phyloP scores from a whole-genome alignment of 2,797 vertebrate species.

The Oceanodroma leucorhoa region DNA sequence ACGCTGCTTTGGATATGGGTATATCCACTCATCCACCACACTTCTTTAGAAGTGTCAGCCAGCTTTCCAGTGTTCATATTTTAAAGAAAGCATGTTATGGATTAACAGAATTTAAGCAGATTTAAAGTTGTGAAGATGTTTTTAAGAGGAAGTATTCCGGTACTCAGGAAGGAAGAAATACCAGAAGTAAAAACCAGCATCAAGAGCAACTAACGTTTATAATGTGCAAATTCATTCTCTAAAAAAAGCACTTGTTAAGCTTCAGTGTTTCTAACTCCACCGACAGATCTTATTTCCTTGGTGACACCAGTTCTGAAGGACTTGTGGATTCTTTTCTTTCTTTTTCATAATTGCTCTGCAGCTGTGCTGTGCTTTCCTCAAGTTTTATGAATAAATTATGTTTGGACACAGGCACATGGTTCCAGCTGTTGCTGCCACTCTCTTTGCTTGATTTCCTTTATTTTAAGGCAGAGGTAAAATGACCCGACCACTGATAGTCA shows the following conservation, averaged over 20 bases:
- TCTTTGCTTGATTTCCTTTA: slow-evolving; percentile 11
- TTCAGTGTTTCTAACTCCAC: slow-evolving; percentile 4
- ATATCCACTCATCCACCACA: not conserved
- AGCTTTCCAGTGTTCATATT: not conserved
- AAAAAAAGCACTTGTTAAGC: slow-evolving; percentile 2
- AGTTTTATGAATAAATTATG: slow-evolving; percentile 39
- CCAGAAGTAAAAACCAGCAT: not conserved
- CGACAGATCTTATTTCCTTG: slow-evolving; percentile 29
- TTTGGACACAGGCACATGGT: slow-evolving; percentile 22
- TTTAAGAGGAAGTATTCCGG: not conserved
- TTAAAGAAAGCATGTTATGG: not conserved
- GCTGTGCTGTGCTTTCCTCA: slow-evolving; percentile 45
- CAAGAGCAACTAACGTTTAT: not conserved
- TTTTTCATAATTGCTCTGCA: slow-evolving; percentile 24
- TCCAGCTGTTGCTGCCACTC: slow-evolving; percentile 55
- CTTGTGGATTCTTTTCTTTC: not conserved
- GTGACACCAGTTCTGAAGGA: slow-evolving; percentile 20
- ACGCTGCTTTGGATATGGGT: not conserved
- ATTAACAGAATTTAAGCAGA: not conserved
- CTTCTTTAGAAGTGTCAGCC: not conserved
- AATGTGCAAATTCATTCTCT: not conserved
- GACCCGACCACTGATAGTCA: not conserved
- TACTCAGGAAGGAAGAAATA: not conserved
- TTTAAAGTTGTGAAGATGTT: not conserved
- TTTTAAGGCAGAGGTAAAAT: slow-evolving; percentile 1